These are phyloP conservation scores for Asarcornis scutulata DNA, from an alignment of 2,113 vertebrate genomes.

Conservation along the genomic window DNA sequence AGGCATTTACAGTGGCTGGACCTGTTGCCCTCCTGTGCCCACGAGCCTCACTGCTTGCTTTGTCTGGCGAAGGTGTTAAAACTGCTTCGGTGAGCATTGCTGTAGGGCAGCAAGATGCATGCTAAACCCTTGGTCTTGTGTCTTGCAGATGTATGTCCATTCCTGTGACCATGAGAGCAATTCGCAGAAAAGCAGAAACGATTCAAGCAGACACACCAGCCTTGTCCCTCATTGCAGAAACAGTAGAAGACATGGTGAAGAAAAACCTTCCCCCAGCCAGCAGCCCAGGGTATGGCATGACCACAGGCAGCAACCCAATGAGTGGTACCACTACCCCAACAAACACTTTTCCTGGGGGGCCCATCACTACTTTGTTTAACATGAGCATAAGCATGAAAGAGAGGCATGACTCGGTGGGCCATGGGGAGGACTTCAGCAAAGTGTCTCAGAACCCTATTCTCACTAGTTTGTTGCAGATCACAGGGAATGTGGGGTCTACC, in stretches of 20 bases:
- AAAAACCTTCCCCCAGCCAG: constrained; percentile 94
- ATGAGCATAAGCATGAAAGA: constrained; percentile 87
- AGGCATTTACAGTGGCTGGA: background rate
- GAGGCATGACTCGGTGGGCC: constrained; percentile 85
- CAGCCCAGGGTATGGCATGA: constrained; percentile 95
- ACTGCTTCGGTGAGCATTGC: rapidly evolving
- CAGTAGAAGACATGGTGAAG: constrained; percentile 98
- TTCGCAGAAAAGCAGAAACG: constrained; percentile 96
- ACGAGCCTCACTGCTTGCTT: background rate
- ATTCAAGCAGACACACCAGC: constrained; percentile 98
- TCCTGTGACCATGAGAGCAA: constrained; percentile 97
- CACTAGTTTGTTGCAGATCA: constrained; percentile 96
- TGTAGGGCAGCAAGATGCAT: background rate
- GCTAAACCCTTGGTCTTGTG: background rate
- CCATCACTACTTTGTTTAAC: constrained; percentile 89
- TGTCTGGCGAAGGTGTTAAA: background rate
- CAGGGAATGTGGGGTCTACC: constrained; percentile 91
- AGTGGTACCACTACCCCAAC: constrained; percentile 90
- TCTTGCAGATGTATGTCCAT: constrained; percentile 95
- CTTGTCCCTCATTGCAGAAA: constrained; percentile 95
- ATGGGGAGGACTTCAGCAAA: constrained; percentile 95
- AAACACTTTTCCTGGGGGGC: constrained; percentile 86
- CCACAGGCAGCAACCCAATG: constrained; percentile 85
- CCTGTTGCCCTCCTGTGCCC: background rate
- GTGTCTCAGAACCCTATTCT: constrained; percentile 98